Conservation (phyloP, 2,888 invertebrate species). For the Pteria penguin region DNA sequence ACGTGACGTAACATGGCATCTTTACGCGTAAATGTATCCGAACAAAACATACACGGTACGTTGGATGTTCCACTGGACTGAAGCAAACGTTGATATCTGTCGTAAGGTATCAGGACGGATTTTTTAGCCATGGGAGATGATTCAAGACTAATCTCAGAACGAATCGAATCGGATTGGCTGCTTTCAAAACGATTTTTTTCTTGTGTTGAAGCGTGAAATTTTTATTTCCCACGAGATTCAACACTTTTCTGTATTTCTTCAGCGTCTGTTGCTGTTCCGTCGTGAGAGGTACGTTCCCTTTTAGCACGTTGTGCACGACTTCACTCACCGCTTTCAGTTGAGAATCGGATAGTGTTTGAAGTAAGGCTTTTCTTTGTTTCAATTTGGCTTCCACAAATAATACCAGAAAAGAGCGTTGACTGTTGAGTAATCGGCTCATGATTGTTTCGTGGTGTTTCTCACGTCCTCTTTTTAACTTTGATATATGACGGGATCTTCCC, state of each 20-base stretch:
- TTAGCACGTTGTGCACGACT: constrained; percentile 19
- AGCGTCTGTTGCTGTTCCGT: not conserved
- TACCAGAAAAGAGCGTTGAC: constrained; percentile 32
- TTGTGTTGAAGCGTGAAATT: not conserved
- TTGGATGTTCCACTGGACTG: too few relatives aligned
- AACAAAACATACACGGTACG: not conserved
- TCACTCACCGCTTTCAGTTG: constrained; percentile 36
- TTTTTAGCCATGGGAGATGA: not conserved
- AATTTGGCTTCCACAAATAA: constrained; percentile 18
- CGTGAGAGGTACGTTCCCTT: not conserved
- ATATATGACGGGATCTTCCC: constrained; percentile 34
- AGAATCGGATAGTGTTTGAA: constrained; percentile 22
- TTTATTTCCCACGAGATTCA: constrained; percentile 2
- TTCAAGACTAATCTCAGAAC: not conserved
- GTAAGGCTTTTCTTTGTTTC: constrained; percentile 32
- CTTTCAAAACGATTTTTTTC: not conserved
- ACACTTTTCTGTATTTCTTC: not conserved
- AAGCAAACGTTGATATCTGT: constrained; percentile 23
- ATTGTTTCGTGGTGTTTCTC: not conserved
- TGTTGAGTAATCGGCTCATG: constrained; percentile 34
- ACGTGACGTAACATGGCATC: not conserved
- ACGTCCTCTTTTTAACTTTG: constrained; percentile 12
- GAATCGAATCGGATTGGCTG: not conserved
- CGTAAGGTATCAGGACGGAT: constrained; percentile 16
- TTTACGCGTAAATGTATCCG: not conserved